phyloP scores from a whole-genome alignment of 1,140 invertebrate genomes.

The Pomacea maculata region DNA sequence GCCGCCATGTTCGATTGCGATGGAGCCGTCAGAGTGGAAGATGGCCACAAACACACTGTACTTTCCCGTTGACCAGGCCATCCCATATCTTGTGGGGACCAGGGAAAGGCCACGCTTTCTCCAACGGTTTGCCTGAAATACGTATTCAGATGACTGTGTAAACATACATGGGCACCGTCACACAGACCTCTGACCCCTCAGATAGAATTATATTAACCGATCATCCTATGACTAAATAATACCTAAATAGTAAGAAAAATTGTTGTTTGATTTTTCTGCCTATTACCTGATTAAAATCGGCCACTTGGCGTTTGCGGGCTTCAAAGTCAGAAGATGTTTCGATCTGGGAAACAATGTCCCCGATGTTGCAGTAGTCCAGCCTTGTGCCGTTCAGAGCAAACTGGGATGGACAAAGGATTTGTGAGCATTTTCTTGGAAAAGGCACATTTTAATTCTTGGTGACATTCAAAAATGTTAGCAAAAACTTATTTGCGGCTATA shows the following conservation, averaged over 20 bases:
- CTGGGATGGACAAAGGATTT: not conserved
- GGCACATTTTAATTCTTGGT: too few species aligned
- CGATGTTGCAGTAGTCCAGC: constrained; percentile 56
- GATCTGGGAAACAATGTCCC: constrained; percentile 39
- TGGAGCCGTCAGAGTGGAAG: constrained; percentile 77
- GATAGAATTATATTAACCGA: too few species aligned
- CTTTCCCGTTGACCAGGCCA: constrained; percentile 54
- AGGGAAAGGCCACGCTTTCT: constrained; percentile 60
- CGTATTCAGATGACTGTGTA: too few species aligned
- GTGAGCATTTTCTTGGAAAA: too few species aligned
- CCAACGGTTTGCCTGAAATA: constrained; percentile 50
- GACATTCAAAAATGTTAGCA: too few species aligned
- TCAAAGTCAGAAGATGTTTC: constrained; percentile 24
- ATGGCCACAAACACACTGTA: constrained; percentile 77
- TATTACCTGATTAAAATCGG: constrained; percentile 10
- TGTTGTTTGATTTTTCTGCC: too few species aligned
- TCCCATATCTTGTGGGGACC: constrained; percentile 57
- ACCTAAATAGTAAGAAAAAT: too few species aligned
- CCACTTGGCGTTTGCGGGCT: constrained; percentile 15
- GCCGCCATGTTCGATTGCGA: constrained; percentile 79
- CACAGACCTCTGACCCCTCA: too few species aligned
- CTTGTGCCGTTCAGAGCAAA: constrained; percentile 32
- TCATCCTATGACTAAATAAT: too few species aligned
- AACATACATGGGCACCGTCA: too few species aligned
- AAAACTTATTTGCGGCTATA: too few species aligned